These are phyloP conservation scores for Electrophaes corylata DNA, from an alignment of 2,888 invertebrate genomes.

Conservation along the genomic window DNA sequence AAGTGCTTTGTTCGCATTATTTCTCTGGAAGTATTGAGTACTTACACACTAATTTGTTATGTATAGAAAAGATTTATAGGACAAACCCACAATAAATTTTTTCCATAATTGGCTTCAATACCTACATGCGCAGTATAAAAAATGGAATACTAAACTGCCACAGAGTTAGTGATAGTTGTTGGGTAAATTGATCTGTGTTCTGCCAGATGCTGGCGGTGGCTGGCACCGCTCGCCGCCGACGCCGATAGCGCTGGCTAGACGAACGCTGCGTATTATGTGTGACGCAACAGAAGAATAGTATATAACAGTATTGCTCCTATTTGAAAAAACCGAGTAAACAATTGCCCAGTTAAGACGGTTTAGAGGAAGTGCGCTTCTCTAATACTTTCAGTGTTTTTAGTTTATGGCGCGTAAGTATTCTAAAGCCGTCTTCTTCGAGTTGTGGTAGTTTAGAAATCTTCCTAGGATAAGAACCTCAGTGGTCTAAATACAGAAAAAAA, in stretches of 20 bases:
- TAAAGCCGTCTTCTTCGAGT: neutral
- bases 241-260: conserved; percentile 55
- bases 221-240: conserved; percentile 55
- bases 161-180: conserved; percentile 14
- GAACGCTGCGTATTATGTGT: conserved; percentile 36
- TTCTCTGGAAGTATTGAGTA: conserved; percentile 15
- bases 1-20: conserved; percentile 2
- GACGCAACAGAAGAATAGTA: conserved; percentile 39
- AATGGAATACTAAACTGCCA: conserved; percentile 24
- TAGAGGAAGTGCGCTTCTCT: neutral
- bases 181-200: conserved; percentile 32
- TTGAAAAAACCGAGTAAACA: conserved; percentile 14
- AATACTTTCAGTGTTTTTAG: neutral
- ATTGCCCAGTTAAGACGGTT: neutral
- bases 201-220: conserved; percentile 72
- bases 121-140: conserved; percentile 32
- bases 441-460: too few species aligned
- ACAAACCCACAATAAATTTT: conserved; percentile 16
- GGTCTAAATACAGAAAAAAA: too few species aligned
- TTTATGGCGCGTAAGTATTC: neutral
- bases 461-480: too few species aligned
- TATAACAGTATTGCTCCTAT: conserved; percentile 19
- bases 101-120: conserved; percentile 21
- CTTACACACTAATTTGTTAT: conserved; percentile 13
- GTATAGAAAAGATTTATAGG: conserved; percentile 19